Conservation (phyloP, 1,140 invertebrate genomes). For the Whitmania pigra region DNA sequence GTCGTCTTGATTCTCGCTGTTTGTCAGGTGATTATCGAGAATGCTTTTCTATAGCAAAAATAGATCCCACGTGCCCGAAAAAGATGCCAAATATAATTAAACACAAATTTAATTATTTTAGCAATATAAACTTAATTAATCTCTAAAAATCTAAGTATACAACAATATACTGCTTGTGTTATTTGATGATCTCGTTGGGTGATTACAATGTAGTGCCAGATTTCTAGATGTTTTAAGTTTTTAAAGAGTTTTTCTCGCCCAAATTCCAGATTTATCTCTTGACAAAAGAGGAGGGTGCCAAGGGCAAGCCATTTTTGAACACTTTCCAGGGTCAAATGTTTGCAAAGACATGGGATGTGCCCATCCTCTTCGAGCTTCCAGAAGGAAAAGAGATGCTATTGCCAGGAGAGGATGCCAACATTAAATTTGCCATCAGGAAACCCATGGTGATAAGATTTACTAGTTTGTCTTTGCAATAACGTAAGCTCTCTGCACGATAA, state of each 20-base stretch:
- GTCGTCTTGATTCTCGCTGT: too few species aligned
- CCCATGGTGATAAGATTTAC: constrained; percentile 53
- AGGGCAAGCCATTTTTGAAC: constrained; percentile 58
- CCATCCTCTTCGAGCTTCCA: constrained; percentile 49
- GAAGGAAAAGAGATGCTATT: constrained; percentile 60
- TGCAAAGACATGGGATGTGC: constrained; percentile 67
- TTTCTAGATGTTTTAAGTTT: not conserved
- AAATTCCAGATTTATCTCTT: constrained; percentile 60
- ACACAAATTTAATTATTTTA: too few species aligned
- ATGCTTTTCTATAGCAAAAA: too few species aligned
- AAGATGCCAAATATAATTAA: too few species aligned
- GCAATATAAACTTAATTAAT: too few species aligned
- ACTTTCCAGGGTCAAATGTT: constrained; percentile 68
- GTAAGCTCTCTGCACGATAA: not conserved
- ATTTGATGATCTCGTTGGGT: not conserved
- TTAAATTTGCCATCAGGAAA: constrained; percentile 57
- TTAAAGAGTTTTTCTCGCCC: too few species aligned
- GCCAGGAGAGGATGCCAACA: constrained; percentile 69
- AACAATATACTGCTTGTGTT: not conserved
- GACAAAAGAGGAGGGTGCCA: constrained; percentile 63
- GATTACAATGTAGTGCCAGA: not conserved
- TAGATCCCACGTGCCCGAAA: too few species aligned
- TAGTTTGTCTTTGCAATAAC: not conserved
- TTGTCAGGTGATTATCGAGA: too few species aligned
- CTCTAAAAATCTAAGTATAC: too few species aligned